Percentiles rank a stretch among this genome's conserved stretches.
Conservation (phyloP, 2,888 invertebrate genomes). For the Digitonthophagus gazella region DNA sequence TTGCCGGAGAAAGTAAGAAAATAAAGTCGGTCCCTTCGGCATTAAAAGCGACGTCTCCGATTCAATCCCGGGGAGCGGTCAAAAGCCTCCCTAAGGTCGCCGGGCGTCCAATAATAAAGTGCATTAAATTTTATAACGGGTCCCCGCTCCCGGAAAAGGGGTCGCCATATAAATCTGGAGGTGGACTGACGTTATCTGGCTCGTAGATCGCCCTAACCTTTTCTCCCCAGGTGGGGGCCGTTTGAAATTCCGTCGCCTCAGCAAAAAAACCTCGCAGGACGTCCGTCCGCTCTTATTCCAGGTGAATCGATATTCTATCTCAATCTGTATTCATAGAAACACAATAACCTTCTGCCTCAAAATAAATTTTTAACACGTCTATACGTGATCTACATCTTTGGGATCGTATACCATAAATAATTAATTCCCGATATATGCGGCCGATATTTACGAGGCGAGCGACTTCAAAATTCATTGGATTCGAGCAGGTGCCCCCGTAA, state of each 20-base stretch:
- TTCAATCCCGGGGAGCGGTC: slow-evolving; percentile 1
- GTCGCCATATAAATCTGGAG: slow-evolving; percentile 47
- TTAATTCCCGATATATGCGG: too few species aligned
- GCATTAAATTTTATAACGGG: slow-evolving; percentile 22
- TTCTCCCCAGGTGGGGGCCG: slow-evolving; percentile 15
- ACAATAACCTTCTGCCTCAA: not conserved
- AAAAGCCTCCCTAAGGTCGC: not conserved
- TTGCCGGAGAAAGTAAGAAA: slow-evolving; percentile 2
- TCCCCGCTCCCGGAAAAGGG: slow-evolving; percentile 33
- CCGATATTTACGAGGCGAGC: too few species aligned
- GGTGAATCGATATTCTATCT: not conserved
- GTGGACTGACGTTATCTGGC: slow-evolving; percentile 48
- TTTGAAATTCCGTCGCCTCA: slow-evolving; percentile 45
- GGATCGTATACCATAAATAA: not conserved
- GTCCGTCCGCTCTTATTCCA: too few species aligned
- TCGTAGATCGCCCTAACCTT: slow-evolving; percentile 41
- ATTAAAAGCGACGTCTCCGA: not conserved
- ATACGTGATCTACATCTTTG: not conserved
- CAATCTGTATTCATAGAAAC: not conserved
- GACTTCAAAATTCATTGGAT: not conserved
- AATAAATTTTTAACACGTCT: not conserved
- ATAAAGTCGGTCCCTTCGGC: not conserved
- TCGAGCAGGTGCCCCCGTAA: too few species aligned
- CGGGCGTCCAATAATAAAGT: slow-evolving; percentile 14
- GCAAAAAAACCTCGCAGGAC: slow-evolving; percentile 41